phyloP scores from a whole-genome alignment of 1,140 invertebrate genomes.

The Fopius arisanus region DNA sequence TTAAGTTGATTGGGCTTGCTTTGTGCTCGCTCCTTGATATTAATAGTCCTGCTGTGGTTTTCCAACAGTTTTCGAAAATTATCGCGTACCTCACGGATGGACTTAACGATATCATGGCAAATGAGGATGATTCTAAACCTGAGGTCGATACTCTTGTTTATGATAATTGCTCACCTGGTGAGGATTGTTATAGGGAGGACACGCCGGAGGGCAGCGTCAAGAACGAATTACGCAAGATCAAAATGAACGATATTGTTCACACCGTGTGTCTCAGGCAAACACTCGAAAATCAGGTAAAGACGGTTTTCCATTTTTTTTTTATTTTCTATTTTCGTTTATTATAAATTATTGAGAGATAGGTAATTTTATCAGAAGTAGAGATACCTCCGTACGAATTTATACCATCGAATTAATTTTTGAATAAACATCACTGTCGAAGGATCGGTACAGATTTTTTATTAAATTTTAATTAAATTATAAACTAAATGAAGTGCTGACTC shows the following conservation, averaged over 20 bases:
- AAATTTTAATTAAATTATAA: no score
- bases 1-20: slow-evolving; percentile 81
- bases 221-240: slow-evolving; percentile 69
- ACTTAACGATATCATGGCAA: slow-evolving; percentile 83
- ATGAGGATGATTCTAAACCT: slow-evolving; percentile 68
- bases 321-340: no score
- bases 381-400: no score
- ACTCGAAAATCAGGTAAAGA: slow-evolving; percentile 73
- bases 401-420: no score
- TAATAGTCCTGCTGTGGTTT: slow-evolving; percentile 70
- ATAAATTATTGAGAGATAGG: no score
- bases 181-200: slow-evolving; percentile 61
- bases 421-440: no score
- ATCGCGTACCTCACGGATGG: slow-evolving; percentile 82
- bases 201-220: slow-evolving; percentile 62
- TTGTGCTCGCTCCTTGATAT: slow-evolving; percentile 79
- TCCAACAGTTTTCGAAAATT: slow-evolving; percentile 78
- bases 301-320: no score
- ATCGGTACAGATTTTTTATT: no score
- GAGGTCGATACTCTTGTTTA: slow-evolving; percentile 61
- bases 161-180: slow-evolving; percentile 49
- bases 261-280: slow-evolving; percentile 74
- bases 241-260: slow-evolving; percentile 75
- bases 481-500: no score
- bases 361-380: no score